Evolutionary conservation across 2,888 invertebrate species (phyloP).

Genomic region (Plagiodera versicolora): DNA sequence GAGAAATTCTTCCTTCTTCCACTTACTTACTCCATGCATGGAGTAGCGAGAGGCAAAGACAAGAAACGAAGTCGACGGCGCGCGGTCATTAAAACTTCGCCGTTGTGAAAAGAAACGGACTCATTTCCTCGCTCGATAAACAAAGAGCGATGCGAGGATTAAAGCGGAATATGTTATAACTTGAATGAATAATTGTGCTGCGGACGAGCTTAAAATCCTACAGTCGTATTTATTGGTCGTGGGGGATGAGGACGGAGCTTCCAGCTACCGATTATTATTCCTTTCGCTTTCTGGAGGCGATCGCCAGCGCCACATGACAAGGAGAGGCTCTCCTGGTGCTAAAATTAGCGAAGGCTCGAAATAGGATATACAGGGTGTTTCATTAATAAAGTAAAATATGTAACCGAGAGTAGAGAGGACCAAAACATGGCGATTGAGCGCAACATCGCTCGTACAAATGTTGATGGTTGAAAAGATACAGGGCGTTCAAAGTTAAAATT

Average conservation of each 20-base stretch:
- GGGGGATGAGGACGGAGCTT: conserved; percentile 42
- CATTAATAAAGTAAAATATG: no score
- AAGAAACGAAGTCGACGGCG: conserved; percentile 39
- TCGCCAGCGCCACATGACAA: no score
- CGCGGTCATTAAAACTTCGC: conserved; percentile 55
- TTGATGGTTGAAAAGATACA: no score
- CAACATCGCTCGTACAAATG: no score
- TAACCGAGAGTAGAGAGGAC: no score
- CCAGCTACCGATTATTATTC: conserved; percentile 54
- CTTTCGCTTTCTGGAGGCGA: conserved; percentile 39
- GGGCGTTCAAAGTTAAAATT: no score
- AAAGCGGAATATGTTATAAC: conserved; percentile 55
- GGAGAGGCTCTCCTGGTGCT: no score
- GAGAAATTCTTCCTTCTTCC: conserved; percentile 65
- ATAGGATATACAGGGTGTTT: no score
- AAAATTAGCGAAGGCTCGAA: no score
- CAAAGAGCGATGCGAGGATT: conserved; percentile 50
- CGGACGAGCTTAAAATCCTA: conserved; percentile 55
- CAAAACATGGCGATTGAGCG: no score
- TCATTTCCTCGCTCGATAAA: conserved; percentile 52
- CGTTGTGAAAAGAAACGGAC: conserved; percentile 54
- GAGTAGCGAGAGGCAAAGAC: conserved; percentile 52
- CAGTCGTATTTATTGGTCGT: conserved; percentile 54
- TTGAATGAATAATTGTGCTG: conserved; percentile 56
- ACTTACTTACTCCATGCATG: conserved; percentile 53